A percentile compares a stretch with the other conserved stretches of the same genome.
Conservation (phyloP, 1,140 invertebrate species). For the Pygmarrhopalites habei region DNA sequence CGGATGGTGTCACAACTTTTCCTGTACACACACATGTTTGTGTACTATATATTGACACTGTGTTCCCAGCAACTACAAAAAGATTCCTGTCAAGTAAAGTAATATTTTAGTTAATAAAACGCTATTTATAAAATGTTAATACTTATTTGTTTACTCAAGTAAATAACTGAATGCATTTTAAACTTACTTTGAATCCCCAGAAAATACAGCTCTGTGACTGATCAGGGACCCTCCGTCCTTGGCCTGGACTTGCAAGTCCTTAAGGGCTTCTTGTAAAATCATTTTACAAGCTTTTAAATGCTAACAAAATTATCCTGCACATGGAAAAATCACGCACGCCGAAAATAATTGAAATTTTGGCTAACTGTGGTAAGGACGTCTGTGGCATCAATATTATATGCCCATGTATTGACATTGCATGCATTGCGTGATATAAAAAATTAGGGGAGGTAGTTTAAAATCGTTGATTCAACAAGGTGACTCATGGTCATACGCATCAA, state of each 20-base stretch:
- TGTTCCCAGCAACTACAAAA: conserved; percentile 7
- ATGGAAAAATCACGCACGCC: too few relatives aligned
- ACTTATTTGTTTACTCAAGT: background rate
- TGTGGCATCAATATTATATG: too few relatives aligned
- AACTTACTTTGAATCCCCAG: conserved; percentile 56
- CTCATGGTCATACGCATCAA: too few relatives aligned
- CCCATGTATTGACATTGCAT: too few relatives aligned
- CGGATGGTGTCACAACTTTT: conserved; percentile 19
- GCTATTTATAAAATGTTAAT: background rate
- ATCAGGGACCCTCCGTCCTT: conserved; percentile 57
- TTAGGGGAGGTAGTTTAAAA: too few relatives aligned
- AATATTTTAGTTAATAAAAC: background rate
- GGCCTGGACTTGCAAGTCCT: conserved; percentile 40
- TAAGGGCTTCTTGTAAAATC: conserved; percentile 29
- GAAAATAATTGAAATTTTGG: too few relatives aligned
- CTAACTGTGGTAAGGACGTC: too few relatives aligned
- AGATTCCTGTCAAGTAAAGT: conserved; percentile 1
- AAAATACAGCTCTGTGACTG: conserved; percentile 54
- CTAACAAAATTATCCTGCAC: too few relatives aligned
- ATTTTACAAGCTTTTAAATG: conserved; percentile 16
- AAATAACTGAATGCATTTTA: background rate
- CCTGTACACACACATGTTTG: conserved; percentile 4
- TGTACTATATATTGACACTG: conserved; percentile 21
- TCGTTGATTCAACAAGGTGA: too few relatives aligned
- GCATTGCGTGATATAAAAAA: too few relatives aligned